These are phyloP conservation scores for Carapus acus DNA, from an alignment of 2,797 vertebrate species.

Conservation along the genomic window DNA sequence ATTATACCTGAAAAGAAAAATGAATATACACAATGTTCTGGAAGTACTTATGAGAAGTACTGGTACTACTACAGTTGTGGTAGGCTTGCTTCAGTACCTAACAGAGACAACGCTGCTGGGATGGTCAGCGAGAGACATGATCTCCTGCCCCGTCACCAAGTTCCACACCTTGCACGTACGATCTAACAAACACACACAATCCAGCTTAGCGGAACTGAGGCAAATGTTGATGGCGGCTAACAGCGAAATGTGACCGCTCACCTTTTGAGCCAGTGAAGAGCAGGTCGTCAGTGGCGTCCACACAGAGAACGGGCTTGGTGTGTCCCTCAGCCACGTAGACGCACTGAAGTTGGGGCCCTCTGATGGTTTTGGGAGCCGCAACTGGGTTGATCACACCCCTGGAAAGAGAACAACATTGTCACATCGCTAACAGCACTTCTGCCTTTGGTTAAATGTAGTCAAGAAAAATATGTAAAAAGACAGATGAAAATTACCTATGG, in stretches of 20 bases:
- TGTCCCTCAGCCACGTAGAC: conserved; percentile 88
- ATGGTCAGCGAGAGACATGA: conserved; percentile 94
- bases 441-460: too few species aligned
- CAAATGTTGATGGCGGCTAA: too few species aligned
- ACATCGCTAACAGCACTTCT: too few species aligned
- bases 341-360: conserved; percentile 78
- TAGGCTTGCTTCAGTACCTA: conserved; percentile 54
- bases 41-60: not conserved
- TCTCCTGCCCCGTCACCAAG: conserved; percentile 97
- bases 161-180: conserved; percentile 99
- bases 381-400: conserved; percentile 91
- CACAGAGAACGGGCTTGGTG: conserved; percentile 90
- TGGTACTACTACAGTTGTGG: not conserved
- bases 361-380: conserved; percentile 69
- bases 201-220: too few species aligned
- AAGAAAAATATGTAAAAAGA: too few species aligned
- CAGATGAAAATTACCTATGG: conserved; percentile 74
- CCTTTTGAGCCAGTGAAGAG: conserved; percentile 98
- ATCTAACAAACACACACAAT: conserved; percentile 70
- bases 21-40: not conserved
- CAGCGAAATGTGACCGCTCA: too few species aligned
- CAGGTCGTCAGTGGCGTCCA: conserved; percentile 93
- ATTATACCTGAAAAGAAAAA: conserved; percentile 69
- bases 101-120: conserved; percentile 92
- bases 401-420: not conserved